phyloP scores from a whole-genome alignment of 2,113 vertebrate species.

The Balaenoptera acutorostrata region DNA sequence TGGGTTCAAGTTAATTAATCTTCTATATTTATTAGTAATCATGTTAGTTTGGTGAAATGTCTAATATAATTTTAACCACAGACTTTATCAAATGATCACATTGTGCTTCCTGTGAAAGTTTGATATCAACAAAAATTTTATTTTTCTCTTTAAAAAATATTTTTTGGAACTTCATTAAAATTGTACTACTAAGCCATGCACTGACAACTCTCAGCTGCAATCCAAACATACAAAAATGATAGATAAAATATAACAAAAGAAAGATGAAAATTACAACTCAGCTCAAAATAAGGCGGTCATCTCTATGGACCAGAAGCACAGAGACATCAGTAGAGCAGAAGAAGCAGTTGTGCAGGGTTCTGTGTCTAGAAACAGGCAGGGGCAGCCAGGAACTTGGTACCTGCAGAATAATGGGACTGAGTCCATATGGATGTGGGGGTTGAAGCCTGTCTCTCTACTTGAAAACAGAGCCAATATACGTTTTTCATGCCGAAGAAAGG shows the following conservation, averaged over 20 bases:
- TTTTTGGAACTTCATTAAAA: neutral
- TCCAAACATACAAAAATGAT: neutral
- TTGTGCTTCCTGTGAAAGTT: neutral
- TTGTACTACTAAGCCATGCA: neutral
- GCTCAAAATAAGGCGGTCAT: neutral
- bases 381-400: neutral
- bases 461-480: neutral
- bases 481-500: neutral
- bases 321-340: neutral
- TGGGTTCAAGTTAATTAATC: neutral
- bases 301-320: neutral
- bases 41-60: neutral
- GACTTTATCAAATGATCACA: neutral
- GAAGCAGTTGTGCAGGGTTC: neutral
- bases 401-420: neutral
- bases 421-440: neutral
- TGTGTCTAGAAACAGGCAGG: neutral
- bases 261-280: neutral
- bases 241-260: neutral
- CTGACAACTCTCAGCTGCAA: neutral
- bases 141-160: constrained; percentile 41
- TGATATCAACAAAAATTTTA: neutral
- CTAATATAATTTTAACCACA: neutral
- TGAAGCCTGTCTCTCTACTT: neutral
- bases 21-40: neutral